phyloP scores from a whole-genome alignment of 2,888 invertebrate genomes.

The Megalurothrips usitatus region DNA sequence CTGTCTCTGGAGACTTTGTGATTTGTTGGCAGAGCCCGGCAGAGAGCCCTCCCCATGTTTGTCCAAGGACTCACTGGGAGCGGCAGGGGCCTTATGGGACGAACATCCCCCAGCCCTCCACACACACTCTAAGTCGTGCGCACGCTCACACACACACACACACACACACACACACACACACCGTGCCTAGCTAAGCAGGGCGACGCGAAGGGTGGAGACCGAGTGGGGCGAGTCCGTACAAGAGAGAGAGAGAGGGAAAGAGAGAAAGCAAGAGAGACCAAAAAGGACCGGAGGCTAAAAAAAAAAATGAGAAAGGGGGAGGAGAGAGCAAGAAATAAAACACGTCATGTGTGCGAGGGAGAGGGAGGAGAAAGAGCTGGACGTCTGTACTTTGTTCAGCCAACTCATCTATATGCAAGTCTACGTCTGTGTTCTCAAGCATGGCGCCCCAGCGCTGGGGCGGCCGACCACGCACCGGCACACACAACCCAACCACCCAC shows the following conservation, averaged over 20 bases:
- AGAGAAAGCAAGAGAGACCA: neutral
- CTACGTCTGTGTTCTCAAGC: neutral
- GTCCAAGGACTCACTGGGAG: too few species aligned
- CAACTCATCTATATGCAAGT: constrained; percentile 8
- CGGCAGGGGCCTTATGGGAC: too few species aligned
- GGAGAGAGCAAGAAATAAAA: neutral
- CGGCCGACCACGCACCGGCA: neutral
- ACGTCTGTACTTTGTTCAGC: neutral
- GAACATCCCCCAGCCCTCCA: neutral
- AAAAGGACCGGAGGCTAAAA: neutral
- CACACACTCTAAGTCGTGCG: neutral
- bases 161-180: neutral
- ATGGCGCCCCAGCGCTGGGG: neutral
- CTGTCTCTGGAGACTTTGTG: too few species aligned
- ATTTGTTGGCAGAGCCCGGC: too few species aligned
- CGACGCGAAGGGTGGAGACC: neutral
- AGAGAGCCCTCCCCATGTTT: too few species aligned
- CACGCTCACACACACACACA: neutral
- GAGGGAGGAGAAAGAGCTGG: neutral
- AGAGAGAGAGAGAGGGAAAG: neutral
- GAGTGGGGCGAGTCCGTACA: too few species aligned
- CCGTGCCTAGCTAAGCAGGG: neutral
- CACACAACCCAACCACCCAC: neutral
- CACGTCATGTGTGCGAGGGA: neutral
- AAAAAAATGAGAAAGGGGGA: neutral